Base-by-base conservation (phyloP, 64 coral and sea anemone genomes). In the Acropora tenuis region DNA sequence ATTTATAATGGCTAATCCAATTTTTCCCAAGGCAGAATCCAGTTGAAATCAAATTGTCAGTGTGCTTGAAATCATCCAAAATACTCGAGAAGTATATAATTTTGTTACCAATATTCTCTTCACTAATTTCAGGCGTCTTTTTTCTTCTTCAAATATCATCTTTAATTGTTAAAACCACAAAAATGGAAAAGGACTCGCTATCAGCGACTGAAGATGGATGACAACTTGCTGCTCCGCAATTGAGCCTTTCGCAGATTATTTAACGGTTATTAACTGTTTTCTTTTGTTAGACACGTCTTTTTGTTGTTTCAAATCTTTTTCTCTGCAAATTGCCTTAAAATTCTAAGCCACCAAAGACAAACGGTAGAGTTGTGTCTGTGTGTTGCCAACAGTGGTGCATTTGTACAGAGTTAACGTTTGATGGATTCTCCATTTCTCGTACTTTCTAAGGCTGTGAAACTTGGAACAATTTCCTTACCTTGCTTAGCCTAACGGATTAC, bases 141-240 rank as follows among this genome's bases (percentile, higher is more conserved):
- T 16, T 18, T 47, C 30, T 18, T 6, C 5, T 4, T 4, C 9
- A 40, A 65, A 46, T 43, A 13, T 20, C 53, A 65, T 11, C 12
- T 42, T 65, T 82, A 47, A 72, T 71, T 85, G 82, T 1, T 66
- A 85, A 85, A 85, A 85, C 82, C 82, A 85, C 82, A 85, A 13
- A 71, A 71, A 6, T 3, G 61, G 65, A 85, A n/a, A 72, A 67
- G 60, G 18, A 44, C 5, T 12, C 18, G 82, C 72, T 72, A 85
- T 85, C 61, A 85, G 65, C 47, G 17, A 11, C 17, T 48, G 17
- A 44, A 12, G 46, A 49, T 72, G 45, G 55, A 72, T 58, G 61
- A 30, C 46, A 72, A 63, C 47, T 85, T 49, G 18, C 16, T 48
- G 45, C 15, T 71, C 30, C 60, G 6, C 13, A 46, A 47, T 71